Percentiles rank a stretch among this genome's conserved stretches.
phyloP scores from a whole-genome alignment of 92 coral and sea anemone species.

The Porites cylindrica region DNA sequence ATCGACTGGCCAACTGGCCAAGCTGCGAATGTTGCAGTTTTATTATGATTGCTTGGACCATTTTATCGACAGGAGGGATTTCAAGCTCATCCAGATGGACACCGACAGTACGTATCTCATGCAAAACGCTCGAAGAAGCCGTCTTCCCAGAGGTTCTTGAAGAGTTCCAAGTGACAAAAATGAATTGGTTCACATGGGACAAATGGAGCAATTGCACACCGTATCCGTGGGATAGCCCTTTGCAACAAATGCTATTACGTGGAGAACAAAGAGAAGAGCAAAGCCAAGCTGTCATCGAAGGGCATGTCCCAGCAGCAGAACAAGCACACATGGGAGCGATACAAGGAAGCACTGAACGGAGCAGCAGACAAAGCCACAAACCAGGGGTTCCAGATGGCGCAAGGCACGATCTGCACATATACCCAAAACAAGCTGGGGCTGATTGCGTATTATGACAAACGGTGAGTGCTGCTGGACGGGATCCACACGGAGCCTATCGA shows the following conservation, averaged over 20 bases:
- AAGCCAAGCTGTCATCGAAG: neutral
- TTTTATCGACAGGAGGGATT: too few relatives aligned
- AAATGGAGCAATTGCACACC: neutral
- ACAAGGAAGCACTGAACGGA: neutral
- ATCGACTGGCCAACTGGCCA: too few relatives aligned
- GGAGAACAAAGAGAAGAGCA: neutral
- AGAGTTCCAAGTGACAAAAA: too few relatives aligned
- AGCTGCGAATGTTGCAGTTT: too few relatives aligned
- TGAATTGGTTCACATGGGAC: neutral
- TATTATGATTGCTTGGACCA: too few relatives aligned
- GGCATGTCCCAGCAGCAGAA: neutral
- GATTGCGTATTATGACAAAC: conserved; percentile 9
- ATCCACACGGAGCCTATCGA: conserved; percentile 17
- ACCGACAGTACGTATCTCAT: too few relatives aligned
- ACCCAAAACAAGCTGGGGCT: conserved; percentile 20
- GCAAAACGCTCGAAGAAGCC: too few relatives aligned
- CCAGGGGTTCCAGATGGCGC: conserved; percentile 6
- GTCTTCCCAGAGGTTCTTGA: too few relatives aligned
- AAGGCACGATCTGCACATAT: conserved; percentile 4
- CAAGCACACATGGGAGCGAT: conserved; percentile 8
- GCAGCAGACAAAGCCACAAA: neutral
- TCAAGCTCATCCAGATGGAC: too few relatives aligned
- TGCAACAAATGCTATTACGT: neutral
- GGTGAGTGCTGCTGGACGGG: conserved; percentile 37
- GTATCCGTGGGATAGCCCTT: neutral